Evolutionary conservation across 2,888 invertebrate species (phyloP).

Genomic region (Metellina segmentata): DNA sequence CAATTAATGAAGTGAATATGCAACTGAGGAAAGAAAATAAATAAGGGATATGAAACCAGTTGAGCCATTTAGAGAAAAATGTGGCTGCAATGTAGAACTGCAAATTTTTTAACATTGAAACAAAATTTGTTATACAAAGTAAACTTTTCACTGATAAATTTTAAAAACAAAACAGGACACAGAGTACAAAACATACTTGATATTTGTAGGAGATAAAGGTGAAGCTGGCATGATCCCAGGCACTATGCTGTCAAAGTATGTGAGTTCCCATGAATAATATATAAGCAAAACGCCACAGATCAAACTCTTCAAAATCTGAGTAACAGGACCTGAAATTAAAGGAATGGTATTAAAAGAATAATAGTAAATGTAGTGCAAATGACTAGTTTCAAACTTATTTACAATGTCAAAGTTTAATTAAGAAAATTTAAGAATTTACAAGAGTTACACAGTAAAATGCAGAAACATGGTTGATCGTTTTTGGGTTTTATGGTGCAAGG

Average conservation of each 20-base stretch:
- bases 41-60: background rate
- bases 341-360: background rate
- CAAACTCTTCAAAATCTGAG: slow-evolving; percentile 54
- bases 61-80: background rate
- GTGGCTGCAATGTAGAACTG: background rate
- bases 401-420: no score
- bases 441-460: no score
- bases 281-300: slow-evolving; percentile 35
- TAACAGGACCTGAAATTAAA: slow-evolving; percentile 34
- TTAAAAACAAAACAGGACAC: background rate
- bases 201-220: slow-evolving; percentile 57
- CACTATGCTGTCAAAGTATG: slow-evolving; percentile 63
- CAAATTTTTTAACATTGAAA: background rate
- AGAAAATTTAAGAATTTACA: no score
- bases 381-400: no score
- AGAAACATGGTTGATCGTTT: no score
- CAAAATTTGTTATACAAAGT: background rate
- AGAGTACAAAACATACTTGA: slow-evolving; percentile 26
- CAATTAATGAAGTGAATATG: background rate
- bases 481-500: no score
- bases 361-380: background rate
- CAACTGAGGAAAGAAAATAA: background rate
- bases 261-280: slow-evolving; percentile 70
- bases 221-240: slow-evolving; percentile 69
- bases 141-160: background rate